These are phyloP conservation scores for Phasianus colchicus DNA, from an alignment of 2,113 vertebrate genomes.

Conservation along the genomic window DNA sequence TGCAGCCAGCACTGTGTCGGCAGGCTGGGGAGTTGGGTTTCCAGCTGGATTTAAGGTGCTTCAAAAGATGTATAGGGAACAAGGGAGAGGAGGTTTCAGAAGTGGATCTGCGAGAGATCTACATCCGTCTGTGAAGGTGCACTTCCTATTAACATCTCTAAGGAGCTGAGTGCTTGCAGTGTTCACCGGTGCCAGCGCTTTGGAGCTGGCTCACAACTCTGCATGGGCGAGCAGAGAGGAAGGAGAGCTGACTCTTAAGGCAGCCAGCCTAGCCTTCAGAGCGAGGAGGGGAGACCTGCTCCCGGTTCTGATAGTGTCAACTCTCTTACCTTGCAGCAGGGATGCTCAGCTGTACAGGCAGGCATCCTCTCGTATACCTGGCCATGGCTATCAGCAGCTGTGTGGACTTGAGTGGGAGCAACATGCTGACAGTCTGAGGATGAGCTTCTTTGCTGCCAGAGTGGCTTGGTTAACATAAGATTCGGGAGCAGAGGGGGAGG, in stretches of 20 bases:
- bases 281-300: background rate
- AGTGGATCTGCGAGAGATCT: accelerated
- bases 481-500: background rate
- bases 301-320: background rate
- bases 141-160: background rate
- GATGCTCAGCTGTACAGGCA: background rate
- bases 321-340: background rate
- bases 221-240: background rate
- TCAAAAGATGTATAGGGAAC: background rate
- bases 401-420: background rate
- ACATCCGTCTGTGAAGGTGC: background rate
- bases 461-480: background rate
- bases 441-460: background rate
- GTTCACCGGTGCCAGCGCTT: background rate
- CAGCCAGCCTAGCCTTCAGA: background rate
- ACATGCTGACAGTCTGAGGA: background rate
- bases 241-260: background rate
- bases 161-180: background rate
- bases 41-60: background rate
- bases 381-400: background rate
- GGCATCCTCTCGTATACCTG: background rate
- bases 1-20: background rate
- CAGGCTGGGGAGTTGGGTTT: background rate
- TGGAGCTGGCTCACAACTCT: background rate
- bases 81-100: background rate